phyloP scores from a whole-genome alignment of 2,888 invertebrate species.

The Pristionchus mayeri region DNA sequence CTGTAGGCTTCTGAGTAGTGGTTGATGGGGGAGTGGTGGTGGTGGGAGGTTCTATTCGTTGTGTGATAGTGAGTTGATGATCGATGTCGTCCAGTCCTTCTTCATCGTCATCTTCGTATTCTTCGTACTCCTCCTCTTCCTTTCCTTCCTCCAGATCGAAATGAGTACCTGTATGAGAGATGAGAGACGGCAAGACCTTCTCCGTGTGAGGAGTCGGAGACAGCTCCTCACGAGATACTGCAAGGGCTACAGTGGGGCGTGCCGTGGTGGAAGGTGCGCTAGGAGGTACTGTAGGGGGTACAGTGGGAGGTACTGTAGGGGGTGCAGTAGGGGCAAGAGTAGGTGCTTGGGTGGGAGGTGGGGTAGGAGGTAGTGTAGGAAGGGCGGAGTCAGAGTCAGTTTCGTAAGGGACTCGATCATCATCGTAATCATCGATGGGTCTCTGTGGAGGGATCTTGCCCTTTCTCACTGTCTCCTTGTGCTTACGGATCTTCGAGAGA shows the following conservation, averaged over 20 bases:
- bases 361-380: neutral
- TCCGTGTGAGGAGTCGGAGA: conserved; percentile 16
- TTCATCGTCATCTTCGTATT: conserved; percentile 59
- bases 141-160: conserved; percentile 47
- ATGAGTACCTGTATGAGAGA: neutral
- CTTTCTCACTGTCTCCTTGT: conserved; percentile 21
- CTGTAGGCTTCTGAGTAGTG: neutral
- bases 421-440: conserved; percentile 27
- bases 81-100: conserved; percentile 51
- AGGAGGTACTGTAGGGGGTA: neutral
- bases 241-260: conserved; percentile 1
- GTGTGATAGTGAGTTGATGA: conserved; percentile 19
- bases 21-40: neutral
- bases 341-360: neutral
- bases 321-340: neutral
- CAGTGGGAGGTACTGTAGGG: neutral
- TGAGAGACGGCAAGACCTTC: neutral
- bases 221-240: conserved; percentile 20
- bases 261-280: neutral
- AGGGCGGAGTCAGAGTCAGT: neutral
- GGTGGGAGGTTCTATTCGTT: neutral
- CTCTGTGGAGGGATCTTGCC: conserved; percentile 12
- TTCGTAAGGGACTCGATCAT: neutral
- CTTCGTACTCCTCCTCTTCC: conserved; percentile 61
- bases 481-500: conserved; percentile 17